Evolutionary conservation across 2,888 invertebrate genomes (phyloP).

Genomic region (Sarcophaga carnaria): DNA sequence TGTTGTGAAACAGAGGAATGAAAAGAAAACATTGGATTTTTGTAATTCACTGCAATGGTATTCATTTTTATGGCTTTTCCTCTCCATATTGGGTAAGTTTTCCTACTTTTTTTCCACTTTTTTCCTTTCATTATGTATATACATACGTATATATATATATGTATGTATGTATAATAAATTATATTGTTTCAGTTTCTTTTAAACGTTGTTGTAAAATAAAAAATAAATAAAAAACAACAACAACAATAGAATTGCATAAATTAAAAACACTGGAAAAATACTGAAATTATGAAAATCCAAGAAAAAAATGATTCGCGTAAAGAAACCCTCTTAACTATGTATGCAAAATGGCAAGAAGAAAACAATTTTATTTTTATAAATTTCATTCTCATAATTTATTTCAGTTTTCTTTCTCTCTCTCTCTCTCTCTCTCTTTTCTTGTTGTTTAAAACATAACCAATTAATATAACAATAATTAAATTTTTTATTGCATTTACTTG

Average conservation of each 20-base stretch:
- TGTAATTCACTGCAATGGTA: conserved; percentile 53
- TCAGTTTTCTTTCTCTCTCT: too few relatives aligned
- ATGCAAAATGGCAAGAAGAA: too few relatives aligned
- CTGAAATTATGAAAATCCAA: too few relatives aligned
- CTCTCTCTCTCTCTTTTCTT: background rate
- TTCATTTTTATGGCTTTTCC: conserved; percentile 60
- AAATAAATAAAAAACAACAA: background rate
- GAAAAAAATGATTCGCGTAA: too few relatives aligned
- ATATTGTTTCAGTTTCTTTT: conserved; percentile 40
- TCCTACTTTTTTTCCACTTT: background rate
- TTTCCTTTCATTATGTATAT: conserved; percentile 34
- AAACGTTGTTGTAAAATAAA: conserved; percentile 30
- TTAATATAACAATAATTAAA: conserved; percentile 49
- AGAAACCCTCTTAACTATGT: too few relatives aligned
- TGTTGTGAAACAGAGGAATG: background rate
- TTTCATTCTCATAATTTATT: too few relatives aligned
- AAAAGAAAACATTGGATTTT: conserved; percentile 8
- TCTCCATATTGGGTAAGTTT: conserved; percentile 66
- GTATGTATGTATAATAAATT: conserved; percentile 15
- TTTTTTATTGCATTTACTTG: conserved; percentile 34
- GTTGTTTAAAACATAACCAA: conserved; percentile 21
- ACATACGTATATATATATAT: conserved; percentile 2
- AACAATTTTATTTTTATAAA: too few relatives aligned
- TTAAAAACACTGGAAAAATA: conserved; percentile 22
- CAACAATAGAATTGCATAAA: conserved; percentile 52